These are phyloP conservation scores for Melanophora roralis DNA, from an alignment of 2,888 invertebrate species.

Conservation along the genomic window DNA sequence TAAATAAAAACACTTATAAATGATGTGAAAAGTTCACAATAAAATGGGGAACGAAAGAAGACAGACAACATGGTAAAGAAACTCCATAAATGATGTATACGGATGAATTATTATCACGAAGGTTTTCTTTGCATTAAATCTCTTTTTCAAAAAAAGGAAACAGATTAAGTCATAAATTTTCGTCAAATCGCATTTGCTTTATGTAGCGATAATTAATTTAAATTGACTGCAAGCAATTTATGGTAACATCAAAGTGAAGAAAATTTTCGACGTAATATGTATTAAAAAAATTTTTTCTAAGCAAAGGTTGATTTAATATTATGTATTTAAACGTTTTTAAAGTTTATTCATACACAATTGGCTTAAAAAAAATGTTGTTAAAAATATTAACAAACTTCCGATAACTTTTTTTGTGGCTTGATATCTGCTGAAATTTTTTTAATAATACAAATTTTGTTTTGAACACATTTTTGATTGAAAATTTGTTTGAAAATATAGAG, in stretches of 20 bases:
- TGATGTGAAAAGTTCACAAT: constrained; percentile 22
- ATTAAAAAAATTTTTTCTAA: no score
- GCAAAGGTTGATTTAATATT: no score
- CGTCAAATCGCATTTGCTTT: constrained; percentile 45
- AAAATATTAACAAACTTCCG: no score
- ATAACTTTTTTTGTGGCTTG: no score
- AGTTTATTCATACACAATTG: no score
- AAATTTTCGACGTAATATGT: no score
- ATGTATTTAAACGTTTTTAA: no score
- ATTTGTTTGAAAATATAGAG: no score
- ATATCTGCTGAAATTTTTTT: no score
- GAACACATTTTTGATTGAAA: no score
- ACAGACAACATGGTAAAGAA: constrained; percentile 11
- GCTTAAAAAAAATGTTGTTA: no score
- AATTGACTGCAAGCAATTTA: constrained; percentile 30
- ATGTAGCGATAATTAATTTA: constrained; percentile 47
- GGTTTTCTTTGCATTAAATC: not conserved
- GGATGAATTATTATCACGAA: constrained; percentile 43
- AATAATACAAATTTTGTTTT: no score
- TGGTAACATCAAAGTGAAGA: not conserved
- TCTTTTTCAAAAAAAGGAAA: constrained; percentile 1
- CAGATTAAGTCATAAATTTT: constrained; percentile 43
- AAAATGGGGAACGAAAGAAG: not conserved
- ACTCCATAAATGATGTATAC: constrained; percentile 32
- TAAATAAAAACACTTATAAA: not conserved